phyloP scores from a whole-genome alignment of 2,888 invertebrate genomes.

The Adelphocoris suturalis region DNA sequence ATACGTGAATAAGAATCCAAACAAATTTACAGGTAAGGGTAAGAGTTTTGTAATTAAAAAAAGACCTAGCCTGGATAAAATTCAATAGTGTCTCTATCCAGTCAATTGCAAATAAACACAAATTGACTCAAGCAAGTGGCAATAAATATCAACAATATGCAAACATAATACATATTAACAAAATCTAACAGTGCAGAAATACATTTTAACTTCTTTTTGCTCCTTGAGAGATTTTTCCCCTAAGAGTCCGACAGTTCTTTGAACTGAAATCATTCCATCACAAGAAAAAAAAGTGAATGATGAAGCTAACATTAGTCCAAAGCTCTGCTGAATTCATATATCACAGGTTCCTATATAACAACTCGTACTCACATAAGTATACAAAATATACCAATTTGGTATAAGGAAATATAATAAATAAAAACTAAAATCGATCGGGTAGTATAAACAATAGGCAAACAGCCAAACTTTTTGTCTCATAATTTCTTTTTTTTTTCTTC shows the following conservation, averaged over 20 bases:
- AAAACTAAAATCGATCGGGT: slow-evolving; percentile 73
- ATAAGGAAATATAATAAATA: slow-evolving; percentile 74
- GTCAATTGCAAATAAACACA: slow-evolving; percentile 71
- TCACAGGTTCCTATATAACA: slow-evolving; percentile 75
- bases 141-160: slow-evolving; percentile 74
- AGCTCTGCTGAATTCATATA: slow-evolving; percentile 72
- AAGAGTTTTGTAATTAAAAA: slow-evolving; percentile 39
- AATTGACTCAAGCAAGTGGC: slow-evolving; percentile 72
- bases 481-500: slow-evolving; percentile 10
- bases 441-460: slow-evolving; percentile 71
- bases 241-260: slow-evolving; percentile 71
- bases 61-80: slow-evolving; percentile 39
- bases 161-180: slow-evolving; percentile 74
- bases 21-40: slow-evolving; percentile 59
- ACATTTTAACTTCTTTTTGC: slow-evolving; percentile 54
- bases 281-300: slow-evolving; percentile 35
- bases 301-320: slow-evolving; percentile 57
- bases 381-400: slow-evolving; percentile 75
- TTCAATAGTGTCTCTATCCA: slow-evolving; percentile 1
- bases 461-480: slow-evolving; percentile 52
- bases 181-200: slow-evolving; percentile 74
- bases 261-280: slow-evolving; percentile 44
- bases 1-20: slow-evolving; percentile 44
- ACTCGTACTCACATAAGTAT: slow-evolving; percentile 74
- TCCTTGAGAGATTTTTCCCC: slow-evolving; percentile 57